Conservation (phyloP, 2,113 vertebrate species). For the Caranx melampygus region DNA sequence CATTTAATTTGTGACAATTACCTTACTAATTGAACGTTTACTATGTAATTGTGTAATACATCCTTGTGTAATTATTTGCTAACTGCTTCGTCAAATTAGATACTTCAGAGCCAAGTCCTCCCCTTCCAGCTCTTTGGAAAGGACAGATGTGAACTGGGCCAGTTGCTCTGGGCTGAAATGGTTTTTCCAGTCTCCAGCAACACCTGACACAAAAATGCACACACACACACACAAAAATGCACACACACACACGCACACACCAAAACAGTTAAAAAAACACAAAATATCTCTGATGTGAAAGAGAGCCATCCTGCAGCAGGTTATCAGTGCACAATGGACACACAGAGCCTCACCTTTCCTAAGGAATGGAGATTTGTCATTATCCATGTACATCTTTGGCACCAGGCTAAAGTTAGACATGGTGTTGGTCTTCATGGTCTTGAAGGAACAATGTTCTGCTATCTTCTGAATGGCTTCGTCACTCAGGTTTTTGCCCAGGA, state of each 20-base stretch:
- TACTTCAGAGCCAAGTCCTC: conserved; percentile 74
- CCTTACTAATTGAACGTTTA: not conserved
- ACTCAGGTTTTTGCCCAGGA: conserved; percentile 78
- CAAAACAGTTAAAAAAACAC: not conserved
- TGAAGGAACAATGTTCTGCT: conserved; percentile 79
- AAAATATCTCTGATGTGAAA: not conserved
- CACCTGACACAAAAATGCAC: conserved; percentile 71
- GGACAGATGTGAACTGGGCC: conserved; percentile 73
- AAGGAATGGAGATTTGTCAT: conserved; percentile 71
- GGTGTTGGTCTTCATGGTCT: conserved; percentile 81
- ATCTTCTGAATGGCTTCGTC: conserved; percentile 74
- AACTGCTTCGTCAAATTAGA: conserved; percentile 40
- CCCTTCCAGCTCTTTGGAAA: conserved; percentile 79
- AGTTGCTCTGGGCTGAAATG: conserved; percentile 82
- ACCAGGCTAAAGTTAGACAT: conserved; percentile 83
- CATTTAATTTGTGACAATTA: not conserved
- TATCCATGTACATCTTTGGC: conserved; percentile 58
- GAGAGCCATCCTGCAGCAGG: not conserved
- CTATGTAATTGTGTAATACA: not conserved
- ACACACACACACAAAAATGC: conserved; percentile 8
- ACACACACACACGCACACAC: not conserved
- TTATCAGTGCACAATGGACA: not conserved
- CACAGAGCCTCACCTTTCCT: conserved; percentile 79
- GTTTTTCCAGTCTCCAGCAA: conserved; percentile 86
- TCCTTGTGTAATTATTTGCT: no score